Base-by-base conservation (phyloP, 2,113 vertebrate genomes). In the Furnarius figulus region DNA sequence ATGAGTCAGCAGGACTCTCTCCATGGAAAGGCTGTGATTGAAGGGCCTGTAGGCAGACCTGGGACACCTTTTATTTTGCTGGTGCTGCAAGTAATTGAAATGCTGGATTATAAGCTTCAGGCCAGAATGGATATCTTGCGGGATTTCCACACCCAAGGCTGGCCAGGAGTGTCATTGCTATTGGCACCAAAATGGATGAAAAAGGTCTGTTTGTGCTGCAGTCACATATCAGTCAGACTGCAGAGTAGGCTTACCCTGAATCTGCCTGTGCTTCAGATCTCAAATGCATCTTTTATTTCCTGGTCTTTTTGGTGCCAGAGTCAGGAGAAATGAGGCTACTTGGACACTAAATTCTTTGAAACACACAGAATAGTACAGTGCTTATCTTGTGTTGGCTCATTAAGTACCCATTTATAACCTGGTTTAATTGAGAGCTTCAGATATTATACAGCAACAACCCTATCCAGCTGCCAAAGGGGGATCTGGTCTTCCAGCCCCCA, bases 121-220 rank as follows among this genome's bases (percentile, higher is more conserved):
- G 4, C 11, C 31, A 31, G 37, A 53, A 18, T 46, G 20, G n/a
- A n/a, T 84, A 27, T 42, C 33, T 55, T 84, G 39, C 0, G 0
- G 40, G 14, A 25, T 14, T 37, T 70, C 17, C 3, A 14, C 14
- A 72, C 6, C 10, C 42, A 55, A 22, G 6, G 33, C 21, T 78
- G 31, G 5, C 12, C 44, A 47, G 16, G 24, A 52, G 5, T 28
- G 5, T 16, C n/a, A 18, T 25, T 70, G 42, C 5, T 55, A 20
- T 30, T 47, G 18, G 8, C 22, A 85, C 12, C 19, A 6, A 12
- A 35, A 91, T 24, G 44, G n/a, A 39, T 55, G 59, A 42, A 19
- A 56, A 81, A 67, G 17, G 42, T 42, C 55, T 37, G 6, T 46
- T 73, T 61, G 25, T 70, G n/a, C 50, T 85, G n/a, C 39, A 53